A percentile compares a stretch with the other conserved stretches of the same genome.
Conservation (phyloP, 2,888 invertebrate species). For the Holacanthella duospinosa region DNA sequence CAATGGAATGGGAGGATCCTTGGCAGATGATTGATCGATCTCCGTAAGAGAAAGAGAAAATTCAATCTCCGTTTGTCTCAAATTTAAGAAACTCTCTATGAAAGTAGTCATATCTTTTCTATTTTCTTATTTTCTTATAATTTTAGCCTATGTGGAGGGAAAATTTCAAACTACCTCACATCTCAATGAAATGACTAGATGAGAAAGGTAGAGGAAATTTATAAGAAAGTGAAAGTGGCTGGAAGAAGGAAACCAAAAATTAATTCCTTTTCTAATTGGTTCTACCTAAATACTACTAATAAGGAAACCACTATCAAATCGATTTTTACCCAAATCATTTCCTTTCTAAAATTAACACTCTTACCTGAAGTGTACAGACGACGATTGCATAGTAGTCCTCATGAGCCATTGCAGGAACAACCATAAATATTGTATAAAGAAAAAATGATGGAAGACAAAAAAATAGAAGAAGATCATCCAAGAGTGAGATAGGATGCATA, state of each 20-base stretch:
- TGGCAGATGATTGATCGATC: constrained; percentile 3
- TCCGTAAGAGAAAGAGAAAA: background rate
- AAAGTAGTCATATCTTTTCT: background rate
- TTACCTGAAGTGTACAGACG: constrained; percentile 51
- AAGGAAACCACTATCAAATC: background rate
- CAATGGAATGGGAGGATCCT: background rate
- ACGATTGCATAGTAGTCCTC: constrained; percentile 47
- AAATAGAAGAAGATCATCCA: constrained; percentile 60
- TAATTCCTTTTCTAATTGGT: background rate
- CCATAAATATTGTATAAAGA: constrained; percentile 56
- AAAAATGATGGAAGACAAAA: constrained; percentile 63
- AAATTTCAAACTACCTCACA: background rate
- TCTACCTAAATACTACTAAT: background rate
- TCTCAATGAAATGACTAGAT: background rate
- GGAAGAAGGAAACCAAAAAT: background rate
- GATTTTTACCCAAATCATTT: background rate
- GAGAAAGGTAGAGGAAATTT: background rate
- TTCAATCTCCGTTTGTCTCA: background rate
- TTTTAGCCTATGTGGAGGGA: background rate
- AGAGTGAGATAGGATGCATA: constrained; percentile 52
- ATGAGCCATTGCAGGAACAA: constrained; percentile 54
- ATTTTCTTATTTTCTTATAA: background rate
- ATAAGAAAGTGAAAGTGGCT: background rate
- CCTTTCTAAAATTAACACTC: background rate
- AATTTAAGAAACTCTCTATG: background rate